phyloP scores from a whole-genome alignment of 2,888 invertebrate genomes.

The Agonopterix alstromeriana region DNA sequence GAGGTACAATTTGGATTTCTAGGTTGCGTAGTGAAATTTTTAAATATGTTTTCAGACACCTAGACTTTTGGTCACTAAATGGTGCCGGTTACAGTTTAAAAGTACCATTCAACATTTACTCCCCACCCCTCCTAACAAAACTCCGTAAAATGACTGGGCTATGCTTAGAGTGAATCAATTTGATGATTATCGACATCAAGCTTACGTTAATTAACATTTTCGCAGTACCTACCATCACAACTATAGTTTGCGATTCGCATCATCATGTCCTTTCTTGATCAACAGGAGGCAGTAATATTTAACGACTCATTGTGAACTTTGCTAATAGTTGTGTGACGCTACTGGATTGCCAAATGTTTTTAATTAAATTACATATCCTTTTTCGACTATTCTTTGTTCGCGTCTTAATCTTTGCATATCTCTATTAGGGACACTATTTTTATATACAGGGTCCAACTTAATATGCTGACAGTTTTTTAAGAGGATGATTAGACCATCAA shows the following conservation, averaged over 20 bases:
- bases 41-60: too few relatives aligned
- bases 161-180: background rate
- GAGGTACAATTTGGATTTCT: too few relatives aligned
- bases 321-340: slow-evolving; percentile 47
- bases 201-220: slow-evolving; percentile 31
- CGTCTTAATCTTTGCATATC: slow-evolving; percentile 8
- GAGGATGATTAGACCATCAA: too few relatives aligned
- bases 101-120: too few relatives aligned
- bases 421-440: slow-evolving; percentile 2
- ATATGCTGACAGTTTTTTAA: too few relatives aligned
- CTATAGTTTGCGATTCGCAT: slow-evolving; percentile 43
- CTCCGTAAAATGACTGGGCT: too few relatives aligned
- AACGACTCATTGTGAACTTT: slow-evolving; percentile 66
- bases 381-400: slow-evolving; percentile 8
- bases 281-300: slow-evolving; percentile 59
- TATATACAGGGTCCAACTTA: too few relatives aligned
- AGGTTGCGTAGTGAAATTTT: too few relatives aligned
- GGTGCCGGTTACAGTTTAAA: too few relatives aligned
- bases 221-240: slow-evolving; percentile 34
- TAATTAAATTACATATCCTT: slow-evolving; percentile 20
- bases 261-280: slow-evolving; percentile 48
- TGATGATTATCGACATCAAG: slow-evolving; percentile 4
- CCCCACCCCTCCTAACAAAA: too few relatives aligned
- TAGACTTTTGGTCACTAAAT: too few relatives aligned
- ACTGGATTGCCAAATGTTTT: slow-evolving; percentile 41